Percentiles rank a stretch among this genome's conserved stretches.
phyloP scores from a whole-genome alignment of 2,113 vertebrate species.

The Hemiprocne comata region DNA sequence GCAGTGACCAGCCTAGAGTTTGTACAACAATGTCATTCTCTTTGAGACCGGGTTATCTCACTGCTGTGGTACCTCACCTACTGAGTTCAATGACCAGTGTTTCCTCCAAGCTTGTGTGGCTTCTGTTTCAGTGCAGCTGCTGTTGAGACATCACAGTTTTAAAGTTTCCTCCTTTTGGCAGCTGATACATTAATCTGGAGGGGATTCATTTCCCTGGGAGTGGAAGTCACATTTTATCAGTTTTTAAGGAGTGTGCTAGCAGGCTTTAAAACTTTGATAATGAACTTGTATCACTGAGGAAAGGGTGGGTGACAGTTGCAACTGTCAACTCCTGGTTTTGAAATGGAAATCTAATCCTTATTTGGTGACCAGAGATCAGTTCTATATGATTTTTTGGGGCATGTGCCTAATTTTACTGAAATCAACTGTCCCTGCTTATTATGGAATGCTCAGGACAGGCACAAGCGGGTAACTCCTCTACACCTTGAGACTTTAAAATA shows the following conservation, averaged over 20 bases:
- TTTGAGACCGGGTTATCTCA: neutral
- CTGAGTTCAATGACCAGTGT: accelerated
- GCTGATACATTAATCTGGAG: neutral
- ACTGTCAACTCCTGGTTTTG: neutral
- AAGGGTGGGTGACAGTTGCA: neutral
- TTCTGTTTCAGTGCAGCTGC: neutral
- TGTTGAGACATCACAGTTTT: neutral
- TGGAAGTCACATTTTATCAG: neutral
- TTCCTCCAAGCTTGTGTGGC: neutral
- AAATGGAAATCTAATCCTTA: neutral
- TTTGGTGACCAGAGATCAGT: neutral
- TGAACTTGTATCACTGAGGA: neutral
- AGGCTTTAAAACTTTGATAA: neutral
- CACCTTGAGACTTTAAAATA: neutral
- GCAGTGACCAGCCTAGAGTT: neutral
- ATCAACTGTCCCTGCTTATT: neutral
- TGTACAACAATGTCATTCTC: neutral
- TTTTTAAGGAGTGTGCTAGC: neutral
- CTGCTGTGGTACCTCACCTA: neutral
- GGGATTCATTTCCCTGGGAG: neutral
- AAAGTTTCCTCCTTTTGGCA: neutral
- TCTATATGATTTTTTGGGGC: neutral
- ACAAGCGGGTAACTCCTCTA: neutral
- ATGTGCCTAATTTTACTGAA: neutral
- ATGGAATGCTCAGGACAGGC: neutral